These are phyloP conservation scores for Luperina nickerlii DNA, from an alignment of 2,888 invertebrate species.

Conservation along the genomic window DNA sequence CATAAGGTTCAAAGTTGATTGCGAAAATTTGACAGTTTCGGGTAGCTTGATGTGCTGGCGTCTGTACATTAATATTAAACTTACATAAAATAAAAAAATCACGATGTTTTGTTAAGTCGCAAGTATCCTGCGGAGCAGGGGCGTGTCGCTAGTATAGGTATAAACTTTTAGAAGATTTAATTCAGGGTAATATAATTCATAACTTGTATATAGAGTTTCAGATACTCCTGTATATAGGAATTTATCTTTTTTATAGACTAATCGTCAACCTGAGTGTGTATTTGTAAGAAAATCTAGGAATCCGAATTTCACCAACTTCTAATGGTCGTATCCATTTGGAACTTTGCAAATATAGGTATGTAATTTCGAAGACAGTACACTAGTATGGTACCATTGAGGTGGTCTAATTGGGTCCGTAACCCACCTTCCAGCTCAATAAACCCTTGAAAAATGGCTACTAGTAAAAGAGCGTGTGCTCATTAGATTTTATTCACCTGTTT, in stretches of 20 bases:
- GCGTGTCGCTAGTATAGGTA: neutral
- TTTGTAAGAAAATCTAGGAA: neutral
- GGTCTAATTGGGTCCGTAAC: neutral
- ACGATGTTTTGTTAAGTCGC: neutral
- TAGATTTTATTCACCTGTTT: neutral
- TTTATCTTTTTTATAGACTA: neutral
- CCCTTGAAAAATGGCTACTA: neutral
- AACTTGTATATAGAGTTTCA: neutral
- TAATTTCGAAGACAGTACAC: neutral
- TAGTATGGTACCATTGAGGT: neutral
- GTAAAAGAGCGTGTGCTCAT: neutral
- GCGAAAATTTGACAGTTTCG: no score
- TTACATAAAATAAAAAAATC: neutral
- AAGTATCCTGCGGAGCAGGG: neutral
- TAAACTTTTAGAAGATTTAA: neutral
- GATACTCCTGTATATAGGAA: neutral
- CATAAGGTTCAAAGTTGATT: no score
- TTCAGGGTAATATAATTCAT: neutral
- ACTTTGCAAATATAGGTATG: neutral
- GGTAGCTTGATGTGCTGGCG: no score
- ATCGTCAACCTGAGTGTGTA: neutral
- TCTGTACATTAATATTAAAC: neutral
- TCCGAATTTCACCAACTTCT: neutral
- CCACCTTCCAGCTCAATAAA: neutral
- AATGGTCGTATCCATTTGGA: neutral